Evolutionary conservation across 2,888 invertebrate species (phyloP).

Genomic region (Oscheius sp.): DNA sequence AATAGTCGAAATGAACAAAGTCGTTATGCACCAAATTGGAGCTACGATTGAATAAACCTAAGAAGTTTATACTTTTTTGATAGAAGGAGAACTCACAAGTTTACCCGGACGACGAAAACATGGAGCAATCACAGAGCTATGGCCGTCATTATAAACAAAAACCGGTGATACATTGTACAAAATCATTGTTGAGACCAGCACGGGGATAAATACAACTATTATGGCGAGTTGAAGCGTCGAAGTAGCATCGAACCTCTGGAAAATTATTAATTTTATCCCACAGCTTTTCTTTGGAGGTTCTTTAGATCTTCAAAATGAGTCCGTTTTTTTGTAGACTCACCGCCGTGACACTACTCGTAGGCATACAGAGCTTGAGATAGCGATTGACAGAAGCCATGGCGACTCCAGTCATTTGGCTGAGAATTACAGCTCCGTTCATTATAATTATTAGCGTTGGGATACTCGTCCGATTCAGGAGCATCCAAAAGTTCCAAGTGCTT

Average conservation of each 20-base stretch:
- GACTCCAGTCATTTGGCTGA: slow-evolving; percentile 31
- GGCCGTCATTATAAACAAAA: slow-evolving; percentile 30
- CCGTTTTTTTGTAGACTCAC: slow-evolving; percentile 4
- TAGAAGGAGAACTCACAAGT: slow-evolving; percentile 12
- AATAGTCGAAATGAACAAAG: slow-evolving; percentile 25
- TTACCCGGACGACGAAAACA: slow-evolving; percentile 30
- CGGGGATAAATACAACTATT: slow-evolving; percentile 23
- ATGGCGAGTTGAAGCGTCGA: slow-evolving; percentile 15
- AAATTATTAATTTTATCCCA: not conserved
- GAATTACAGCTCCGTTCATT: slow-evolving; percentile 30
- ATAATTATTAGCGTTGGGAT: slow-evolving; percentile 27
- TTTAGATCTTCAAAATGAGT: too few relatives aligned
- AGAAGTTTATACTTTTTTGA: not conserved
- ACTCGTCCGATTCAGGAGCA: slow-evolving; percentile 24
- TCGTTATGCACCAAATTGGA: slow-evolving; percentile 27
- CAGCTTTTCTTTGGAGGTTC: too few relatives aligned
- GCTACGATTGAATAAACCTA: slow-evolving; percentile 29
- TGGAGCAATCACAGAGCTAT: slow-evolving; percentile 30
- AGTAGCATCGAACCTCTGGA: slow-evolving; percentile 28
- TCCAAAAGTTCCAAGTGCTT: slow-evolving; percentile 30
- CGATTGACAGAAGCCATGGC: slow-evolving; percentile 24
- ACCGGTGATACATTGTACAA: slow-evolving; percentile 17
- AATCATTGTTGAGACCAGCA: slow-evolving; percentile 21
- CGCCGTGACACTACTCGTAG: slow-evolving; percentile 21
- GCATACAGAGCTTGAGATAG: slow-evolving; percentile 25